phyloP scores from a whole-genome alignment of 2,888 invertebrate species.

The Tanytarsus gracilentus region DNA sequence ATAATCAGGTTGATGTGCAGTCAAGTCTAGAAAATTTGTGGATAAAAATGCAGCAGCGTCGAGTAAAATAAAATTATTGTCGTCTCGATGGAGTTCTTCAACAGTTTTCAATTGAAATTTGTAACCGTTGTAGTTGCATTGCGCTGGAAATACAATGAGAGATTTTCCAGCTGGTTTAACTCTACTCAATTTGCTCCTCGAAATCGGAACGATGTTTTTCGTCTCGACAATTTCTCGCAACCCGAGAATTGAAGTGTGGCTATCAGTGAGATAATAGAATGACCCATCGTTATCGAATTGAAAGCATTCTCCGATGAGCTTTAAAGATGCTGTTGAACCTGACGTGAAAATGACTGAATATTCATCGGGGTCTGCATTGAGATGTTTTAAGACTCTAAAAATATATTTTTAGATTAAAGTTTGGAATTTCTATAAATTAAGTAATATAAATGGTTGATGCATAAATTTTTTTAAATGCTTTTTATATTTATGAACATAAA shows the following conservation, averaged over 20 bases:
- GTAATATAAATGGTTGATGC: too few species aligned
- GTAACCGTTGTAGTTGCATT: conserved; percentile 89
- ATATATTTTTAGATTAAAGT: not conserved
- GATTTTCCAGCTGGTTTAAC: conserved; percentile 42
- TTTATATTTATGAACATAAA: too few species aligned
- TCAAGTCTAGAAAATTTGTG: conserved; percentile 68
- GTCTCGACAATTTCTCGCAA: conserved; percentile 70
- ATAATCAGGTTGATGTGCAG: conserved; percentile 70
- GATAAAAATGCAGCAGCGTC: conserved; percentile 80
- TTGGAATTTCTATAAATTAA: not conserved
- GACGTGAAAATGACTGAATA: conserved; percentile 90
- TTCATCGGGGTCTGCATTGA: conserved; percentile 67
- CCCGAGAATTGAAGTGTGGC: conserved; percentile 92
- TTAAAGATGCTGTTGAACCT: conserved; percentile 81
- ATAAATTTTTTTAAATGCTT: too few species aligned
- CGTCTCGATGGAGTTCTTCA: conserved; percentile 53
- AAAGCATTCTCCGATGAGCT: conserved; percentile 75
- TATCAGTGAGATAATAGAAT: conserved; percentile 72
- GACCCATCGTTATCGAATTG: conserved; percentile 51
- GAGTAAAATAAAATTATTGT: conserved; percentile 60
- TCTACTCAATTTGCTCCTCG: conserved; percentile 47
- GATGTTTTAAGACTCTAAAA: conserved; percentile 68
- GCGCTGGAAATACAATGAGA: conserved; percentile 80
- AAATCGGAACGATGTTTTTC: conserved; percentile 49
- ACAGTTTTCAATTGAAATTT: conserved; percentile 79